A percentile compares a stretch with the other conserved stretches of the same genome.
phyloP scores from a whole-genome alignment of 2,888 invertebrate species.

The Steinernema scapterisci region DNA sequence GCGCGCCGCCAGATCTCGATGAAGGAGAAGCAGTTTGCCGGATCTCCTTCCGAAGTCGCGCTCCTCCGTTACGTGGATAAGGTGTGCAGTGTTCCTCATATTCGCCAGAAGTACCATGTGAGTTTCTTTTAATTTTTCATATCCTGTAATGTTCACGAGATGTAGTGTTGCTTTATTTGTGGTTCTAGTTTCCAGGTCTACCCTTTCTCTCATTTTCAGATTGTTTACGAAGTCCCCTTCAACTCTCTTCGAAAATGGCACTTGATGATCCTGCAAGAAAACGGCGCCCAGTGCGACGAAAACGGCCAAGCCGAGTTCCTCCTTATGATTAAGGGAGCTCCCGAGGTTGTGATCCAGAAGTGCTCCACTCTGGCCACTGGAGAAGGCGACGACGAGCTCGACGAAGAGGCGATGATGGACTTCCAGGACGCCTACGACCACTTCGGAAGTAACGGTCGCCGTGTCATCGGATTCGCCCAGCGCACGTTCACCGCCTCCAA shows the following conservation, averaged over 20 bases:
- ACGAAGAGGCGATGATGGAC: conserved; percentile 40
- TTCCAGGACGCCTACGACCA: conserved; percentile 40
- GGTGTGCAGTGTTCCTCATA: conserved; percentile 21
- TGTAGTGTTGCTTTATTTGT: too few relatives aligned
- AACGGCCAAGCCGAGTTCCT: conserved; percentile 38
- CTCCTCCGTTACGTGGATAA: conserved; percentile 43
- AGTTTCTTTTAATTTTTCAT: neutral
- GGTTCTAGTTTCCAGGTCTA: too few relatives aligned
- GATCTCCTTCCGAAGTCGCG: conserved; percentile 44
- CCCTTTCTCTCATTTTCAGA: conserved; percentile 34
- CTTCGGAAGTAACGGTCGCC: conserved; percentile 40
- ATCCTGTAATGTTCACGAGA: too few relatives aligned
- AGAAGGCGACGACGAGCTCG: conserved; percentile 36
- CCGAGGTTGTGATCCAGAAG: conserved; percentile 53
- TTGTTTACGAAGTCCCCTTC: conserved; percentile 60
- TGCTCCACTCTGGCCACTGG: conserved; percentile 49
- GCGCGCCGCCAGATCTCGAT: conserved; percentile 14
- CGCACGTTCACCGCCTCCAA: conserved; percentile 36
- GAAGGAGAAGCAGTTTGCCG: conserved; percentile 32
- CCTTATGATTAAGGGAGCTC: conserved; percentile 60
- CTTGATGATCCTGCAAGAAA: conserved; percentile 46
- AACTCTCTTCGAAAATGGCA: conserved; percentile 58
- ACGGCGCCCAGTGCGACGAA: conserved; percentile 24
- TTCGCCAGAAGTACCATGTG: conserved; percentile 25
- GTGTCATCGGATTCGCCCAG: conserved; percentile 44